Evolutionary conservation across 1,140 invertebrate species (phyloP), one percentile per base, ranked within the genome.

Genomic region (Zaprionus tsacasi): DNA sequence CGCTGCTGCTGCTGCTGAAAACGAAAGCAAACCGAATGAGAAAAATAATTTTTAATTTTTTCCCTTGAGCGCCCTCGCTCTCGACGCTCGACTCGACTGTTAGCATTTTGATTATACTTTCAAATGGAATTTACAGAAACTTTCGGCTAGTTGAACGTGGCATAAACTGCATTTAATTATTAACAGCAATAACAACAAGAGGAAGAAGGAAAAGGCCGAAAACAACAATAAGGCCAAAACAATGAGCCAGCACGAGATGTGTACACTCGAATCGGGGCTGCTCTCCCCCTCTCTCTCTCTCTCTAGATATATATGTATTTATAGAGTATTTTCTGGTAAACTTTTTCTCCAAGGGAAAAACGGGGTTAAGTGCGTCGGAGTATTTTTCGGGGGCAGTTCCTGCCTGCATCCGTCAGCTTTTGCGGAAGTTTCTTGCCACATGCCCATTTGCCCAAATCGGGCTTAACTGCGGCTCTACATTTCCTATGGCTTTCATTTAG

Each of bases 111-210:
- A 88, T 88, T 88, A 88, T 83, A 88, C 83, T 88, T 88, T 88
- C 79, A 88, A 88, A 88, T 88, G 73, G 79, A 88, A 83, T 88
- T 88, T 80, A 45, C 66, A 78, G 68, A 80, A 76, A 60, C 58
- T 70, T 66, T 56, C 27, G 67, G 78, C 63, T 70, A 83, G 83
- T 79, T 81, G 78, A 66, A 70, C 69, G 61, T 59, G 55, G 70
- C 78, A 78, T 79, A 76, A 86, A 79, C 79, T 87, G 83, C 79
- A 87, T 82, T 87, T 86, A 88, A 87, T 87, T 88, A 88, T 87
- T 88, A 80, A 80, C 69, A 73, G 70, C 69, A 57, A 60, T n/a
- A 69, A 64, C 66, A 77, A 64, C 15, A 45, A 15, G 8, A 6
- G 7, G n/a, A 15, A n/a, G 27, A 21, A 21, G 27, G 27, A 6